Base-by-base conservation (phyloP, 2,797 vertebrate species). In the Sebastes melanostomus region DNA sequence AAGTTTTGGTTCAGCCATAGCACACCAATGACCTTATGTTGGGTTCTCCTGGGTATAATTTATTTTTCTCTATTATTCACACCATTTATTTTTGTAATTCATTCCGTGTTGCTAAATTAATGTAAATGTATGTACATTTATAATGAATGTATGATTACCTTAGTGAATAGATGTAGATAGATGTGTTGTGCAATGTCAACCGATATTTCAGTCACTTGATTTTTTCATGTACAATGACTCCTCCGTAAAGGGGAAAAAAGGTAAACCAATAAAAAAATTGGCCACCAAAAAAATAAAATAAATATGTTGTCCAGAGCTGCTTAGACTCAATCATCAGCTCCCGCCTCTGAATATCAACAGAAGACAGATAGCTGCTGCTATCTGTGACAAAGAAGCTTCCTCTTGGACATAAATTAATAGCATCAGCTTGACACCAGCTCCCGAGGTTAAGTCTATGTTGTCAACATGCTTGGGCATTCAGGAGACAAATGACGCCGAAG, bases 371-470 rank as follows among this genome's bases (percentile, higher is more conserved):
- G 75, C 80, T 68, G 63, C 70, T 66, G 82, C 81, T 86, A 90
- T 92, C 89, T 82, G 81, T 86, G 89, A 93, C 89, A 82, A 83
- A 90, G 83, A 77, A 60, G 67, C 80, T 80, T 90, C 89, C 78
- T 86, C 27, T 75, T 80, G 75, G 92, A 92, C 85, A 83, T 80
- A 84, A 91, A 93, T 93, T 80, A 88, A 93, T 91, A 86, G 83
- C 86, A 84, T 78, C 52, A 42, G 87, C 78, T 79, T 91, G 90
- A 91, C 88, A 77, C 71, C 22, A 76, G 83, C 88, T 90, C 83
- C 81, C 46, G 78, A 75, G 91, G 91, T 93, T 92, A 92, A 93
- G 92, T 85, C 92, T 86, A 90, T 88, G 89, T 94, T 95, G 93
- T 94, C 94, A 94, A 84, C 92, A 85, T 77, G 77, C 80, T 70